These are phyloP conservation scores for Hypolimnas misippus DNA, from an alignment of 2,888 invertebrate genomes.

Conservation along the genomic window DNA sequence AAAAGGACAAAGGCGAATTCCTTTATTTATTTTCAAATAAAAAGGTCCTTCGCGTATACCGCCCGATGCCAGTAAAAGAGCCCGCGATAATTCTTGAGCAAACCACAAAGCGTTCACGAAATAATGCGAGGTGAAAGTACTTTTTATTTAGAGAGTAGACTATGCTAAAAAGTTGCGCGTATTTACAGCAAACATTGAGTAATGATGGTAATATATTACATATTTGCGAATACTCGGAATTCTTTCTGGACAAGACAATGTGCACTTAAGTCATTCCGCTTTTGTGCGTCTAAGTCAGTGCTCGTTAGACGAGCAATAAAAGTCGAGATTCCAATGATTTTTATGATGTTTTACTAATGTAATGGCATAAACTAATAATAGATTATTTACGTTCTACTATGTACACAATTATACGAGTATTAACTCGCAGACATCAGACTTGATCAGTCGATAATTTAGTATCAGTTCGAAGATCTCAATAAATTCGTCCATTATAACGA, in stretches of 20 bases:
- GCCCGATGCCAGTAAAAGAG: slow-evolving; percentile 36
- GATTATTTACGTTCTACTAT: slow-evolving; percentile 7
- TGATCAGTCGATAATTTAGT: neutral
- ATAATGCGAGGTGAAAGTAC: slow-evolving; percentile 71
- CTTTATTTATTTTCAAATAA: slow-evolving; percentile 44
- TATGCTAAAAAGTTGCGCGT: slow-evolving; percentile 64
- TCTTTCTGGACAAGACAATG: slow-evolving; percentile 32
- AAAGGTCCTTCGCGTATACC: slow-evolving; percentile 38
- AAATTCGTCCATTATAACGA: too few relatives aligned
- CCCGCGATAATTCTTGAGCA: slow-evolving; percentile 55
- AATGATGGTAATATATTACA: slow-evolving; percentile 64
- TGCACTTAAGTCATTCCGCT: slow-evolving; percentile 23
- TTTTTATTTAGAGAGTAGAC: slow-evolving; percentile 66
- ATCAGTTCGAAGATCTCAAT: neutral
- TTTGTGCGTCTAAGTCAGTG: slow-evolving; percentile 24
- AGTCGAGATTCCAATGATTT: slow-evolving; percentile 26
- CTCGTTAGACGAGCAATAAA: slow-evolving; percentile 30
- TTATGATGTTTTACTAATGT: slow-evolving; percentile 17
- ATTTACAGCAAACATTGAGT: slow-evolving; percentile 72
- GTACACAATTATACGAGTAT: neutral
- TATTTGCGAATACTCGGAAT: slow-evolving; percentile 59
- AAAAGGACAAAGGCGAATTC: slow-evolving; percentile 44
- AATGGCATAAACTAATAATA: slow-evolving; percentile 15
- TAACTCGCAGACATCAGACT: neutral
- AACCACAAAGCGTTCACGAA: slow-evolving; percentile 52